These are phyloP conservation scores for Drosophila lacteicornis DNA, from an alignment of 1,140 invertebrate species.

Conservation along the genomic window DNA sequence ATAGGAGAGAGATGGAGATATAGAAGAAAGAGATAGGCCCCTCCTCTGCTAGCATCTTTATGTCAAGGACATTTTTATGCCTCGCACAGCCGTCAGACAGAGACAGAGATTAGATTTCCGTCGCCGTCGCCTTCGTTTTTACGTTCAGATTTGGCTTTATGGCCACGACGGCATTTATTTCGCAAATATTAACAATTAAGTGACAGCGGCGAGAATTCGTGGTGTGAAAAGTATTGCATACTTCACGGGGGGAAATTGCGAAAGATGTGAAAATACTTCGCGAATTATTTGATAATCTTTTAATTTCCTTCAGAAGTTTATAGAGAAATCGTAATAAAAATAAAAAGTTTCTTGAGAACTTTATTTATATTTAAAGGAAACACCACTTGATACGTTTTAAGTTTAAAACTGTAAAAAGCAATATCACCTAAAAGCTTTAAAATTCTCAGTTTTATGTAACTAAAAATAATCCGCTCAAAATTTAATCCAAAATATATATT, in stretches of 20 bases:
- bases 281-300: not conserved
- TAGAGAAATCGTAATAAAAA: no score
- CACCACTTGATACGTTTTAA: no score
- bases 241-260: not conserved
- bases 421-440: no score
- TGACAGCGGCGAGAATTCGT: slow-evolving; percentile 6
- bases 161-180: slow-evolving; percentile 39
- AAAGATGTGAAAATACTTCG: not conserved
- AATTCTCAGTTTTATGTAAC: no score
- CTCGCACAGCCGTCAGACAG: slow-evolving; percentile 29
- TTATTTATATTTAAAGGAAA: no score
- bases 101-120: slow-evolving; percentile 46
- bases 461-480: no score
- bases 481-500: no score
- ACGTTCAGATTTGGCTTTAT: slow-evolving; percentile 52
- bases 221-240: slow-evolving; percentile 4
- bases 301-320: not conserved
- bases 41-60: slow-evolving; percentile 46
- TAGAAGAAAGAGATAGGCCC: not conserved
- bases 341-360: not conserved
- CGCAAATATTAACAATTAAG: slow-evolving; percentile 57
- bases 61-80: slow-evolving; percentile 71
- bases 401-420: no score
- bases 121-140: slow-evolving; percentile 29
- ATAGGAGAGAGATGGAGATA: slow-evolving; percentile 8